A percentile compares a stretch with the other conserved stretches of the same genome.
Conservation (phyloP, 2,113 vertebrate species). For the Oceanites oceanicus region DNA sequence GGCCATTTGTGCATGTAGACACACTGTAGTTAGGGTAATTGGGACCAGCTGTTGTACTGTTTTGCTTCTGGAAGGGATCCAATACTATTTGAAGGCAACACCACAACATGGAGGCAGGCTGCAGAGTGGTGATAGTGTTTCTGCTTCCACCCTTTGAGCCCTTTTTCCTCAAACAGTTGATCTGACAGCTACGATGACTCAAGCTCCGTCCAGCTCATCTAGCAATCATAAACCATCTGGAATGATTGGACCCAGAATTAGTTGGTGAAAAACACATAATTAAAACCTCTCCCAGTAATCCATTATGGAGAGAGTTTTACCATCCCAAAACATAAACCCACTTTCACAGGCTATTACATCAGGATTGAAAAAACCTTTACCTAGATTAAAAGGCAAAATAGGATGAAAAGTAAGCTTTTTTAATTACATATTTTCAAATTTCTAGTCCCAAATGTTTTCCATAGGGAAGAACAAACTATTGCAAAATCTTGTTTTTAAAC, state of each 20-base stretch:
- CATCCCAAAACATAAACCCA: not conserved
- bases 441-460: not conserved
- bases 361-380: not conserved
- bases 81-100: constrained; percentile 41
- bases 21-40: constrained; percentile 73
- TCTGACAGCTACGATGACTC: not conserved
- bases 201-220: not conserved
- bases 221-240: constrained; percentile 40
- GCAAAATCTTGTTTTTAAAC: not conserved
- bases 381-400: not conserved
- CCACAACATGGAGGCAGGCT: constrained; percentile 34
- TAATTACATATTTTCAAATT: not conserved
- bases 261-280: not conserved
- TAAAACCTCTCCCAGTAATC: not conserved
- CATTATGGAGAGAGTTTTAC: not conserved
- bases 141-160: not conserved
- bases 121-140: not conserved
- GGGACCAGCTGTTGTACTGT: constrained; percentile 75
- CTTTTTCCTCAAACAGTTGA: constrained; percentile 7
- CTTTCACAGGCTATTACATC: not conserved
- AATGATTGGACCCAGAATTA: not conserved
- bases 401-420: not conserved
- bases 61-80: constrained; percentile 66
- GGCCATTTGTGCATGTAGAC: constrained; percentile 56
- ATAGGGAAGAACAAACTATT: not conserved